Conservation (phyloP, 2,888 invertebrate species). For the Spodoptera littoralis region DNA sequence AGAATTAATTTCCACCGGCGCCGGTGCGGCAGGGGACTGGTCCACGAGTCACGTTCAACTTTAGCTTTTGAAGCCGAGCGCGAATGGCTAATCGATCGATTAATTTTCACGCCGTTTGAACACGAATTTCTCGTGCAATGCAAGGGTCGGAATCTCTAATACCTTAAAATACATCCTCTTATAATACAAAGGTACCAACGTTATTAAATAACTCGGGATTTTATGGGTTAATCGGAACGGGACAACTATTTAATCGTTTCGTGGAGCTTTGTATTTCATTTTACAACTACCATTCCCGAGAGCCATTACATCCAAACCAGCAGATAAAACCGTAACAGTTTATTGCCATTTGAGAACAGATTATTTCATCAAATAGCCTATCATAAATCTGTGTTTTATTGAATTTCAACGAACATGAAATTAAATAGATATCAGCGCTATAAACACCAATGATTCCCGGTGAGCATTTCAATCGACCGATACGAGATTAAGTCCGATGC, state of each 20-base stretch:
- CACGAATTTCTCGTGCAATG: conserved; percentile 75
- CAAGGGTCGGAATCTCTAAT: conserved; percentile 67
- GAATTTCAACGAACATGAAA: conserved; percentile 69
- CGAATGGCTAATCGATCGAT: conserved; percentile 86
- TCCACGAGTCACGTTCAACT: conserved; percentile 82
- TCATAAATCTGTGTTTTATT: conserved; percentile 66
- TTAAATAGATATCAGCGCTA: conserved; percentile 70
- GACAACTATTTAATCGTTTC: conserved; percentile 49
- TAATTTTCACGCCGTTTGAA: conserved; percentile 84
- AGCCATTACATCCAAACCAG: conserved; percentile 39
- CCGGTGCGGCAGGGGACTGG: conserved; percentile 72
- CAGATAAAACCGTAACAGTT: conserved; percentile 51
- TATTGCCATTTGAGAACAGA: conserved; percentile 57
- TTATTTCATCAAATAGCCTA: conserved; percentile 54
- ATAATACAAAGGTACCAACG: conserved; percentile 15
- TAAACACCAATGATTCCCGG: conserved; percentile 70
- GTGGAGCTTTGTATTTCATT: conserved; percentile 43
- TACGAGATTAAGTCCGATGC: conserved; percentile 82
- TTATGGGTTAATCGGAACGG: conserved; percentile 31
- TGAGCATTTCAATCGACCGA: conserved; percentile 79
- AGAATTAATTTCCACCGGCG: conserved; percentile 79
- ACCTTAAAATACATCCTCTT: conserved; percentile 35
- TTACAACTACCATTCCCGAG: conserved; percentile 41
- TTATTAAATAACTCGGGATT: conserved; percentile 32
- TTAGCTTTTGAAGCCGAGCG: conserved; percentile 78